These are phyloP conservation scores for Rosalia funebris DNA, from an alignment of 2,888 invertebrate species.

Conservation along the genomic window DNA sequence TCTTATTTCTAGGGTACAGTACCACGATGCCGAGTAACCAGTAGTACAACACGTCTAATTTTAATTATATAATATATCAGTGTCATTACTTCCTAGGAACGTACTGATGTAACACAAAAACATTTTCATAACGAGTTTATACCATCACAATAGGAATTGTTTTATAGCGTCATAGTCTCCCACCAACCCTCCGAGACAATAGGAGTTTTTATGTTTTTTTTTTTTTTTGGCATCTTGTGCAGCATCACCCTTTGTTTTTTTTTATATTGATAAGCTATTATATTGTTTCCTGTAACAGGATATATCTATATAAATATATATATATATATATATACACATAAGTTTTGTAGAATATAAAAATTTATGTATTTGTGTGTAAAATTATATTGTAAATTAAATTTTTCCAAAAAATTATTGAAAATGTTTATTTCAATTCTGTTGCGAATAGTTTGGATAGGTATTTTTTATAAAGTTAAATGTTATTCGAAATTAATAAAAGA, in stretches of 20 bases:
- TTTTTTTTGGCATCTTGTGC: slow-evolving; percentile 21
- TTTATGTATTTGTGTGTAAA: slow-evolving; percentile 17
- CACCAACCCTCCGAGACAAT: not conserved
- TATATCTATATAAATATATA: not conserved
- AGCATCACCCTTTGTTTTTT: slow-evolving; percentile 1
- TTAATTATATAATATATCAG: slow-evolving; percentile 23
- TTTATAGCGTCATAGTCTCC: not conserved
- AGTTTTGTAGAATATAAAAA: slow-evolving; percentile 20
- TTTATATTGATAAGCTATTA: slow-evolving; percentile 9
- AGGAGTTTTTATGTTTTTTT: not conserved
- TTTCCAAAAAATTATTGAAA: slow-evolving; percentile 9
- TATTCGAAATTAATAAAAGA: no score
- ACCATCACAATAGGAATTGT: slow-evolving; percentile 12
- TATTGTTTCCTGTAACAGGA: slow-evolving; percentile 19
- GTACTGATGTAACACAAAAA: slow-evolving; percentile 17
- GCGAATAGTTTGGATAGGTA: slow-evolving; percentile 15
- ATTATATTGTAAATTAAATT: slow-evolving; percentile 18
- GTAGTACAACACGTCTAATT: slow-evolving; percentile 20
- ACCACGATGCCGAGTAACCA: slow-evolving; percentile 59
- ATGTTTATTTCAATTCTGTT: slow-evolving; percentile 19
- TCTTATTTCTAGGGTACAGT: slow-evolving; percentile 57
- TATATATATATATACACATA: slow-evolving; percentile 16
- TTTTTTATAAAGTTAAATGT: slow-evolving; percentile 21
- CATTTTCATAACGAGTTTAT: slow-evolving; percentile 23
- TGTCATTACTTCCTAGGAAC: slow-evolving; percentile 15